phyloP scores from a whole-genome alignment of 2,113 vertebrate genomes.

The Chroicocephalus ridibundus region DNA sequence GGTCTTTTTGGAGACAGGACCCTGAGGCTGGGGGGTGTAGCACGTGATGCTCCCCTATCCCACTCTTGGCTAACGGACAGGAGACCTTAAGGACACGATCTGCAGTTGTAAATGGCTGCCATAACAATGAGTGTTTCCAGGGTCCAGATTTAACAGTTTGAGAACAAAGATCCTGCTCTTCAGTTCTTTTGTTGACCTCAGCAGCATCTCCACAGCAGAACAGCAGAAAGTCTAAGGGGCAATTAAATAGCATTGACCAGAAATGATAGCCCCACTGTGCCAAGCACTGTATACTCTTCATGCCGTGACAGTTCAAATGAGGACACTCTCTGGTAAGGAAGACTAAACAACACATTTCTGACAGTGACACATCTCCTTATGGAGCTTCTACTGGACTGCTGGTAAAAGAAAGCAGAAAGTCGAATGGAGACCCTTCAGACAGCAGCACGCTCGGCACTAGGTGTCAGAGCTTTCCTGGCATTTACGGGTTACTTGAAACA shows the following conservation, averaged over 20 bases:
- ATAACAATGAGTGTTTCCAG: neutral
- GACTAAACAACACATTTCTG: neutral
- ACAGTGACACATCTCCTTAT: neutral
- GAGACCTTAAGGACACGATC: neutral
- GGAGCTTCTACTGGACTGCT: neutral
- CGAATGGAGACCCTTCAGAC: neutral
- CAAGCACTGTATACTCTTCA: neutral
- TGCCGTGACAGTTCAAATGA: accelerated
- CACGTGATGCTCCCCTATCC: neutral
- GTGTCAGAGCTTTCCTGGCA: neutral
- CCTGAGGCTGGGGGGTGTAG: neutral
- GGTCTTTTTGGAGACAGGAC: neutral
- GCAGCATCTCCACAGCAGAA: neutral
- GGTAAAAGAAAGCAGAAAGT: neutral
- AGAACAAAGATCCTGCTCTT: neutral
- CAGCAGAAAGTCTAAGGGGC: neutral
- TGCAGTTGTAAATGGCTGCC: neutral
- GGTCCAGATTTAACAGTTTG: neutral
- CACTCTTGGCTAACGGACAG: neutral
- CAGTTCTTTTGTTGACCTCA: neutral
- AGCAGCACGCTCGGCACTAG: neutral
- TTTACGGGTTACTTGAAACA: neutral
- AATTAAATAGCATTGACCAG: neutral
- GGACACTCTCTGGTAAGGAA: neutral
- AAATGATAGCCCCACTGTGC: neutral